Percentiles rank a stretch among this genome's conserved stretches.
These are phyloP conservation scores for Pampusana beccarii DNA, from an alignment of 2,113 vertebrate species.

Conservation along the genomic window DNA sequence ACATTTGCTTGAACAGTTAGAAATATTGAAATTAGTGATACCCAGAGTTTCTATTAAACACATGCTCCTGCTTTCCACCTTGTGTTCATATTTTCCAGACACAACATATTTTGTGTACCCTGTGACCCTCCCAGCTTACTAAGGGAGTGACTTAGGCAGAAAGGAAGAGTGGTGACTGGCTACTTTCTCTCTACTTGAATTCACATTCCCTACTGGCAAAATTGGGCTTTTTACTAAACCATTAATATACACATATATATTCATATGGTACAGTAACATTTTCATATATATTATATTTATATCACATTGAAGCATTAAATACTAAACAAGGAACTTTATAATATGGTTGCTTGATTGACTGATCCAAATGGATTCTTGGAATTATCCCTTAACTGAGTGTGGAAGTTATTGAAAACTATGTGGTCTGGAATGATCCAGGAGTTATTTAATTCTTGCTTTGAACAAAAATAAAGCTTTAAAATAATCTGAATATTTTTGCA, in stretches of 20 bases:
- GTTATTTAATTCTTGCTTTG: neutral
- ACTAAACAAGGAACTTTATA: neutral
- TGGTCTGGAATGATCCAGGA: neutral
- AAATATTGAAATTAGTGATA: neutral
- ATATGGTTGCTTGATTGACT: neutral
- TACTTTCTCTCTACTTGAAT: neutral
- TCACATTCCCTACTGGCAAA: neutral
- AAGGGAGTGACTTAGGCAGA: neutral
- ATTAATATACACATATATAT: neutral
- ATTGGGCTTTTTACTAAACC: neutral
- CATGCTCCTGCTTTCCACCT: neutral
- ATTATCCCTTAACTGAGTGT: neutral
- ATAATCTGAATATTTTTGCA: neutral
- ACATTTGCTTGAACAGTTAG: neutral
- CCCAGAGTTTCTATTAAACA: neutral
- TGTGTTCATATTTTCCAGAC: neutral
- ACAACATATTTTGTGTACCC: fast-evolving
- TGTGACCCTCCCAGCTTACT: neutral
- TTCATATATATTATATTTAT: neutral
- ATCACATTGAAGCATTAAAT: neutral
- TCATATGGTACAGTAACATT: neutral
- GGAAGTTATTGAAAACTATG: neutral
- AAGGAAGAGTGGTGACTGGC: neutral
- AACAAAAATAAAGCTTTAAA: neutral
- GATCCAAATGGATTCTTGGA: neutral